Evolutionary conservation across 2,113 vertebrate species (phyloP).

Genomic region (Rana temporaria): DNA sequence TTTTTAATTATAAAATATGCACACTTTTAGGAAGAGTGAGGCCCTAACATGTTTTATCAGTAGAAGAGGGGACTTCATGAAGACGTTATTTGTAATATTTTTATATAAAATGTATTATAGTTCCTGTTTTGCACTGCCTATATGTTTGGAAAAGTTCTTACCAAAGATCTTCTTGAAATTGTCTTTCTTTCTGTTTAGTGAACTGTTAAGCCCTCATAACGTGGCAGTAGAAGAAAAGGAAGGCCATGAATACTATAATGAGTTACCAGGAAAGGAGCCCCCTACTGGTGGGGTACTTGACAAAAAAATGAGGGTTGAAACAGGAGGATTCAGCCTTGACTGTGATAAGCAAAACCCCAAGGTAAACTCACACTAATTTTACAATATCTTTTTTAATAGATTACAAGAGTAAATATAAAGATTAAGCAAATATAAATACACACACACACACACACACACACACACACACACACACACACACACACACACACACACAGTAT

Average conservation of each 20-base stretch:
- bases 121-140: neutral
- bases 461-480: no score
- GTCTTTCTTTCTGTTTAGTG: slow-evolving; percentile 56
- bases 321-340: slow-evolving; percentile 63
- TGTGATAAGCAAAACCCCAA: slow-evolving; percentile 67
- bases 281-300: slow-evolving; percentile 76
- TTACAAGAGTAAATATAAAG: no score
- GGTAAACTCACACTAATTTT: slow-evolving; percentile 23
- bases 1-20: no score
- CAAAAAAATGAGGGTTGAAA: slow-evolving; percentile 64
- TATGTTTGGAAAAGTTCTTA: neutral
- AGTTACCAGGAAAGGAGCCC: slow-evolving; percentile 81
- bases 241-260: slow-evolving; percentile 84
- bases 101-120: no score
- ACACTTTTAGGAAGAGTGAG: no score
- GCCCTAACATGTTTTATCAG: no score
- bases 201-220: slow-evolving; percentile 65
- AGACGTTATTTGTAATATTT: no score
- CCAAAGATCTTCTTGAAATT: neutral
- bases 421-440: no score
- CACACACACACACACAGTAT: no score
- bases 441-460: no score
- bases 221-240: slow-evolving; percentile 65
- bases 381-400: no score
- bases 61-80: no score